phyloP scores from a whole-genome alignment of 2,797 vertebrate genomes.

The Myripristis murdjan region DNA sequence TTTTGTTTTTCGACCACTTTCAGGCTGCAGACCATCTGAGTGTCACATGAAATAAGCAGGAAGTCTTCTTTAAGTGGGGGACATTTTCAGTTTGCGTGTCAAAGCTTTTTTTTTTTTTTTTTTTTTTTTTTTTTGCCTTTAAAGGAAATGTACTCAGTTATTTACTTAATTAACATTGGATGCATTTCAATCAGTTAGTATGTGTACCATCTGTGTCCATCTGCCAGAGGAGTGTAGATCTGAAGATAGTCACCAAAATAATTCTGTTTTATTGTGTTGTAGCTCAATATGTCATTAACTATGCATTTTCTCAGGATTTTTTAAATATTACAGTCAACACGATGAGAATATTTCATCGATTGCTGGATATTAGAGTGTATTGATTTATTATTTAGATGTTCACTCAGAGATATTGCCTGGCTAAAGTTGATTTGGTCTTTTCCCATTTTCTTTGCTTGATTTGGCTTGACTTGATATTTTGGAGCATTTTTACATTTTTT shows the following conservation, averaged over 20 bases:
- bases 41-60: slow-evolving; percentile 1
- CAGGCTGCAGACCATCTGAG: slow-evolving; percentile 15
- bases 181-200: neutral
- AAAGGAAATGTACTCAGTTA: neutral
- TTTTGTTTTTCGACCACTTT: neutral
- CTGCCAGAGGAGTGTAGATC: neutral
- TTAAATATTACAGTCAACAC: neutral
- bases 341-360: neutral
- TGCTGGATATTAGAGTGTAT: neutral
- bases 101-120: too few species aligned
- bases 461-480: slow-evolving; percentile 8
- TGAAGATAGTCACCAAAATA: neutral
- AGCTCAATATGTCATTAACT: too few species aligned
- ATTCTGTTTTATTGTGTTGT: neutral
- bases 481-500: neutral
- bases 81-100: neutral
- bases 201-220: neutral
- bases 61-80: neutral
- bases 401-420: neutral
- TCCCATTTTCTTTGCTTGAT: neutral
- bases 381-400: neutral
- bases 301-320: neutral
- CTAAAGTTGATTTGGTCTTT: neutral
- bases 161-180: slow-evolving; percentile 11
- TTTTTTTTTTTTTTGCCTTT: neutral